These are phyloP conservation scores for Nemotelus pantherinus DNA, from an alignment of 2,888 invertebrate genomes.

Conservation along the genomic window DNA sequence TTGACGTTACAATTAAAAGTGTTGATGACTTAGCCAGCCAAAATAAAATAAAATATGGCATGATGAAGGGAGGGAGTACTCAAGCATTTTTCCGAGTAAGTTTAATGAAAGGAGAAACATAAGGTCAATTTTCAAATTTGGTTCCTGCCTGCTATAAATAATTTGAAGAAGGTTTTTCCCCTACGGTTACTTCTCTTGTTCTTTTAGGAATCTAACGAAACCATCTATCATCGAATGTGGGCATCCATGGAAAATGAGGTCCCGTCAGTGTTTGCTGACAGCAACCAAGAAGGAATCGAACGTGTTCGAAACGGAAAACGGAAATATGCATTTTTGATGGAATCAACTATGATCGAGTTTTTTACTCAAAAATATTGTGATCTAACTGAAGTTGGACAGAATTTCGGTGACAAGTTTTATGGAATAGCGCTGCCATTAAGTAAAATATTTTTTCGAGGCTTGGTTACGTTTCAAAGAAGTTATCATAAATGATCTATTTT, in stretches of 20 bases:
- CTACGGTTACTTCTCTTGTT: background rate
- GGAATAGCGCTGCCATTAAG: conserved; percentile 93
- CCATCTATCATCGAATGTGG: conserved; percentile 93
- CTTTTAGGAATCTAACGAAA: conserved; percentile 83
- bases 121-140: background rate
- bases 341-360: conserved; percentile 94
- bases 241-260: conserved; percentile 86
- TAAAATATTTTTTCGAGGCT: conserved; percentile 63
- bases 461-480: no score
- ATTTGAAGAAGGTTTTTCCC: no score
- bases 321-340: conserved; percentile 94
- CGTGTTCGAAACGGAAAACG: conserved; percentile 81
- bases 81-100: conserved; percentile 87
- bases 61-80: conserved; percentile 87
- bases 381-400: conserved; percentile 81
- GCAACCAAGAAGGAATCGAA: conserved; percentile 87
- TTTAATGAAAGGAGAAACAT: background rate
- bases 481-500: conserved; percentile 21
- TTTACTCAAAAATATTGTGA: conserved; percentile 86
- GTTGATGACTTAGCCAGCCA: conserved; percentile 94
- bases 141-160: background rate
- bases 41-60: conserved; percentile 94
- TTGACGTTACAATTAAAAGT: conserved; percentile 87
- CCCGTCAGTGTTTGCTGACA: conserved; percentile 83
- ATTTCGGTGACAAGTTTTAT: conserved; percentile 91